Evolutionary conservation across 2,888 invertebrate genomes (phyloP).

Genomic region (Aphidius colemani): DNA sequence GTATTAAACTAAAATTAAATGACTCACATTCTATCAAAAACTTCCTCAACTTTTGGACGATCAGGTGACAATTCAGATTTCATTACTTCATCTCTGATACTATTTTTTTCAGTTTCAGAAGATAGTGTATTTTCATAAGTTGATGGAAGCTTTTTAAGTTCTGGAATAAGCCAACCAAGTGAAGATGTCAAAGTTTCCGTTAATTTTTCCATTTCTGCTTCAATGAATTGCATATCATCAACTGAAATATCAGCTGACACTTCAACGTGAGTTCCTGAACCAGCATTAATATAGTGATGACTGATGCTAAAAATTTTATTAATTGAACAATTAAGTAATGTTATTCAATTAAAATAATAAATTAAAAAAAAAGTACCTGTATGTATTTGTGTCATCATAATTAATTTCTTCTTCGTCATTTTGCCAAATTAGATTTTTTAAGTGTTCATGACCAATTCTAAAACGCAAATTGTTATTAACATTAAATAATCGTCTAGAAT

Average conservation of each 20-base stretch:
- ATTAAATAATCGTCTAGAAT: constrained; percentile 4
- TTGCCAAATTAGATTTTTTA: constrained; percentile 56
- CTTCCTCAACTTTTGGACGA: constrained; percentile 59
- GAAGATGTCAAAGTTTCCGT: constrained; percentile 62
- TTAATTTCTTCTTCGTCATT: constrained; percentile 52
- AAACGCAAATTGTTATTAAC: constrained; percentile 27
- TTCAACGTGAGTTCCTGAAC: constrained; percentile 54
- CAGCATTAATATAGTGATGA: background rate
- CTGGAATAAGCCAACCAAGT: constrained; percentile 35
- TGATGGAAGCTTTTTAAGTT: constrained; percentile 21
- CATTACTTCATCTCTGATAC: constrained; percentile 40
- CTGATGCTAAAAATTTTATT: background rate
- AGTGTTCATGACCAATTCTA: constrained; percentile 40
- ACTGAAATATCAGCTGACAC: too few relatives aligned
- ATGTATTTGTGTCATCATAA: constrained; percentile 40
- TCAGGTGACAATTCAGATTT: constrained; percentile 54
- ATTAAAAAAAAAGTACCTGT: constrained; percentile 41
- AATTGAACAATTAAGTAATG: background rate
- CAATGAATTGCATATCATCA: too few relatives aligned
- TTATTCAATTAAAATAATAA: background rate
- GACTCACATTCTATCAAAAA: constrained; percentile 66
- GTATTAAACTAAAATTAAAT: too few relatives aligned
- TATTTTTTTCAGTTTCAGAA: background rate
- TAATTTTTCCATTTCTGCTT: constrained; percentile 66
- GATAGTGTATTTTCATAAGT: too few relatives aligned